Conservation (phyloP, 2,113 vertebrate genomes). For the Cololabis saira region DNA sequence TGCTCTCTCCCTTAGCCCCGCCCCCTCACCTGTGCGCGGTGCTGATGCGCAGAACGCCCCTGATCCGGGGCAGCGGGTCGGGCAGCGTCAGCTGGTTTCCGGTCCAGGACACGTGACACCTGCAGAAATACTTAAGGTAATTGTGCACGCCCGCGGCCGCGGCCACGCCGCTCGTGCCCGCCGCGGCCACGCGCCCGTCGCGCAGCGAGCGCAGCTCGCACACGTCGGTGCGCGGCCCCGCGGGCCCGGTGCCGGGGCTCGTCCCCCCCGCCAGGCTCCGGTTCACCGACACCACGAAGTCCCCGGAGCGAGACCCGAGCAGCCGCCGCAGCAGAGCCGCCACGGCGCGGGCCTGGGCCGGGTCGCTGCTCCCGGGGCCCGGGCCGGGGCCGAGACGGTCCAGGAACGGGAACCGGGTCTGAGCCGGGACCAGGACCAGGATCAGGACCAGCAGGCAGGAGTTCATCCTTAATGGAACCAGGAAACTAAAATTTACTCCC, state of each 20-base stretch:
- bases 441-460: too few relatives aligned
- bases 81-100: constrained; percentile 88
- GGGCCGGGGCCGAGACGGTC: constrained; percentile 73
- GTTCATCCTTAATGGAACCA: too few relatives aligned
- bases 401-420: constrained; percentile 58
- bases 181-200: constrained; percentile 71
- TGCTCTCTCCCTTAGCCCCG: too few relatives aligned
- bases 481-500: constrained; percentile 44
- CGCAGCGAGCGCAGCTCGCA: too few relatives aligned
- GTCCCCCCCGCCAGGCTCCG: constrained; percentile 81
- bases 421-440: not conserved
- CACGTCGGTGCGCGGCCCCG: too few relatives aligned
- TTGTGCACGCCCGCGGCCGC: constrained; percentile 89
- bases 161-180: constrained; percentile 89
- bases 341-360: constrained; percentile 83
- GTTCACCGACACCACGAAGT: constrained; percentile 87
- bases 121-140: constrained; percentile 93
- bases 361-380: constrained; percentile 65
- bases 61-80: constrained; percentile 82
- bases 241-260: too few relatives aligned
- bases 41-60: constrained; percentile 78
- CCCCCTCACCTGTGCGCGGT: constrained; percentile 88
- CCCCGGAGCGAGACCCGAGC: constrained; percentile 78
- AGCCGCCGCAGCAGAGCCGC: constrained; percentile 82
- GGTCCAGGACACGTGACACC: constrained; percentile 93